Evolutionary conservation across 1,140 invertebrate species (phyloP), one percentile per base, ranked within the genome.

Genomic region (Bombus polaris): DNA sequence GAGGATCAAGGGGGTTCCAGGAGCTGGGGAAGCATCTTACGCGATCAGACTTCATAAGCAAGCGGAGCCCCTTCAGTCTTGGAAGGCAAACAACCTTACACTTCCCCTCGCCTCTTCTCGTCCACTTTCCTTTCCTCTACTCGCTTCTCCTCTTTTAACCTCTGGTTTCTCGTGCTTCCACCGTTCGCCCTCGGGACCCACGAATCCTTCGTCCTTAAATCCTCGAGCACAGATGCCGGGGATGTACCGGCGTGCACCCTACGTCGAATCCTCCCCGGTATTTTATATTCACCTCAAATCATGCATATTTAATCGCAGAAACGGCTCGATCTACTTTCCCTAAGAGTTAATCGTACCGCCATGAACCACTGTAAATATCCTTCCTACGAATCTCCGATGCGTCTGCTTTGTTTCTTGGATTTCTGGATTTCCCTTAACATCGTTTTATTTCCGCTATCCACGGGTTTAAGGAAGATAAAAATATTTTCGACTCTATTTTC

Each of bases 271-370:
- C 35, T 85, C 83, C 83, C 70, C 73, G 88, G 87, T 92, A 93
- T 92, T 94, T 93, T 93, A 93, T 92, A 94, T 94, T 94, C 93
- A 93, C 90, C 92, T 93, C 92, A 92, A 93, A 94, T 93, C 92
- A 92, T 93, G 91, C 93, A 94, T 94, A 94, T 94, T 94, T 94
- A 94, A 94, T 94, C 90, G 91, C 83, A 89, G 87, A 91, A 91
- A 86, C 91, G 88, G 91, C 90, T 91, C 90, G 89, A 93, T 93
- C 92, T 88, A 92, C 91, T 93, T 93, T 92, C 91, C 77, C 72
- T 78, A 89, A 89, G 92, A 93, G 91, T 93, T 89, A 93, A 93
- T 93, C 93, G 93, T 88, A 86, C 92, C 88, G 82, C 88, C 81
- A 88, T 83, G 86, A 85, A 88, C 83, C 82, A 66, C 74, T 70